phyloP scores from a whole-genome alignment of 1,140 invertebrate species.

The Zelostemma sp. region DNA sequence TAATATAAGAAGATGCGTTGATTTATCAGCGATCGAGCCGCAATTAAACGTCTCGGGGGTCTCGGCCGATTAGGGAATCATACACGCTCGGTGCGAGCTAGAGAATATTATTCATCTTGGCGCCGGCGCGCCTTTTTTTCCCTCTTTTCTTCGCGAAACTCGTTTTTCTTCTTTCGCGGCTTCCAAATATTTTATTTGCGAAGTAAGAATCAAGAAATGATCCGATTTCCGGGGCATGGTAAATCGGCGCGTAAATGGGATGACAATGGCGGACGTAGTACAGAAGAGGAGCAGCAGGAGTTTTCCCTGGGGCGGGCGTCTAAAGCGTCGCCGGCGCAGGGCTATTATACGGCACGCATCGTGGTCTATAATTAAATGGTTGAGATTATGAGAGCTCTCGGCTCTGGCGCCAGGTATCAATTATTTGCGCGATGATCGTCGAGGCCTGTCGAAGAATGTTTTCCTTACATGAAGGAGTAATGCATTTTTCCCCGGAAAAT shows the following conservation, averaged over 20 bases:
- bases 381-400: constrained; percentile 4
- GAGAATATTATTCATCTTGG: constrained; percentile 6
- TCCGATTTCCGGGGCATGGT: not conserved
- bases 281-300: not conserved
- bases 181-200: not conserved
- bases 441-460: constrained; percentile 11
- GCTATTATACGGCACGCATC: constrained; percentile 11
- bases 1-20: too few relatives aligned
- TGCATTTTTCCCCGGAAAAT: not conserved
- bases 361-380: constrained; percentile 11
- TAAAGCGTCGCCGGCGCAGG: constrained; percentile 9
- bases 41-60: too few relatives aligned
- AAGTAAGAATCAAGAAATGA: not conserved
- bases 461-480: not conserved
- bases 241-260: not conserved
- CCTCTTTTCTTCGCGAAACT: not conserved
- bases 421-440: constrained; percentile 11
- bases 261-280: too few relatives aligned
- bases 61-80: constrained; percentile 3
- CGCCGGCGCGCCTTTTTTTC: constrained; percentile 1
- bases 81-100: not conserved
- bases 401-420: constrained; percentile 10
- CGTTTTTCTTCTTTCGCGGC: not conserved
- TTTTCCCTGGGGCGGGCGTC: constrained; percentile 6
- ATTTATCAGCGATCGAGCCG: too few relatives aligned